Percentiles rank a stretch among this genome's conserved stretches.
Evolutionary conservation across 2,888 invertebrate species (phyloP).

Genomic region (Aporophyla nigra): DNA sequence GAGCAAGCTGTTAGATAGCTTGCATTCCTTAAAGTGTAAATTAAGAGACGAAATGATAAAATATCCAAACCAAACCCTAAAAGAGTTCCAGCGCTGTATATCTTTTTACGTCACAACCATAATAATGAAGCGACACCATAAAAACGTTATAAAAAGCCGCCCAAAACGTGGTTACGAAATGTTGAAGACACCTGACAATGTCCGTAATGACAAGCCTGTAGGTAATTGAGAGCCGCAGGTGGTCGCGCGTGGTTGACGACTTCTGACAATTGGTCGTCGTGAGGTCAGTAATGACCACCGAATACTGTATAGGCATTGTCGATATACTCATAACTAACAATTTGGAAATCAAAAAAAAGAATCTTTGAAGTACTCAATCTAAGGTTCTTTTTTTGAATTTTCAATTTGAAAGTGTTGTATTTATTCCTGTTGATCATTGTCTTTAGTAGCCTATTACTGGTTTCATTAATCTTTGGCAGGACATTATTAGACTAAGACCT

Average conservation of each 20-base stretch:
- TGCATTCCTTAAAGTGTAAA: neutral
- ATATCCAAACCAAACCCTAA: neutral
- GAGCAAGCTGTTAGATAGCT: neutral
- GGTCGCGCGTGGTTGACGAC: slow-evolving; percentile 54
- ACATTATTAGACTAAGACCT: neutral
- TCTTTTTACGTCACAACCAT: slow-evolving; percentile 24
- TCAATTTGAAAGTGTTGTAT: neutral
- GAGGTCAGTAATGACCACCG: slow-evolving; percentile 37
- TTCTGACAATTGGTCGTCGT: slow-evolving; percentile 29
- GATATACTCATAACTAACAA: neutral
- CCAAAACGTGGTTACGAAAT: slow-evolving; percentile 50
- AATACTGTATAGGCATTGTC: slow-evolving; percentile 24
- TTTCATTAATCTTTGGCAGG: neutral
- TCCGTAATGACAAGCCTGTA: slow-evolving; percentile 44
- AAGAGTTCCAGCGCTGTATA: neutral
- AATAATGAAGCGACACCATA: slow-evolving; percentile 35
- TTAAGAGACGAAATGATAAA: neutral
- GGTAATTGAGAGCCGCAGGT: slow-evolving; percentile 56
- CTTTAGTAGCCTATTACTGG: neutral
- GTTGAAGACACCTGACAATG: slow-evolving; percentile 48
- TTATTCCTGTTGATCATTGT: neutral
- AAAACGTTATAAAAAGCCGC: slow-evolving; percentile 43
- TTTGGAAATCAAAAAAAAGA: too few relatives aligned
- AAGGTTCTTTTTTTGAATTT: neutral
- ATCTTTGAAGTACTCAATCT: neutral